Percentiles rank a stretch among this genome's conserved stretches.
phyloP scores from a whole-genome alignment of 2,113 vertebrate genomes.

The Scytalopus superciliaris region DNA sequence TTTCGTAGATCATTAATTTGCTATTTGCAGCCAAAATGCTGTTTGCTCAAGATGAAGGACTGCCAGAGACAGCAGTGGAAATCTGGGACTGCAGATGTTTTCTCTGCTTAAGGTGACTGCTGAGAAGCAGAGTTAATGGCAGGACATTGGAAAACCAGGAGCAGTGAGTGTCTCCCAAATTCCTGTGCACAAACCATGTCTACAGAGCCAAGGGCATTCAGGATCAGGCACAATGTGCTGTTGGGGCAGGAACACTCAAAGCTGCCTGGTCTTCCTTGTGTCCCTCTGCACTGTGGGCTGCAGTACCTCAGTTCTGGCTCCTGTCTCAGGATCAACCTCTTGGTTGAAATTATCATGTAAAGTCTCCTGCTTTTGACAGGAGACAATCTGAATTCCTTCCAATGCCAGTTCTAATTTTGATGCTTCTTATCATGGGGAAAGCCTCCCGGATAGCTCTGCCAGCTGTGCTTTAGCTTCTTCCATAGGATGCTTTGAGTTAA shows the following conservation, averaged over 20 bases:
- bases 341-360: neutral
- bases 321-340: neutral
- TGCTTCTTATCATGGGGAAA: neutral
- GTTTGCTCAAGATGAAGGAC: neutral
- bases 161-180: neutral
- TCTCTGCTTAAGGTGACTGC: neutral
- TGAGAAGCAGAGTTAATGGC: neutral
- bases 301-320: neutral
- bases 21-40: neutral
- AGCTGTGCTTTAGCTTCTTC: neutral
- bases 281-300: neutral
- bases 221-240: neutral
- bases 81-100: constrained; percentile 11
- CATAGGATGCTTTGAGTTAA: neutral
- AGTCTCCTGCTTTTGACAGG: neutral
- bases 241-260: neutral
- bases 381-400: neutral
- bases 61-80: neutral
- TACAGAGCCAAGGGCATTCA: neutral
- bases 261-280: neutral
- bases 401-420: neutral
- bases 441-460: neutral
- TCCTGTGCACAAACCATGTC: fast-evolving
- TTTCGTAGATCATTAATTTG: constrained; percentile 41
- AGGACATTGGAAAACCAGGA: neutral